Evolutionary conservation across 2,797 vertebrate species (phyloP).

Genomic region (Gallirallus australis): DNA sequence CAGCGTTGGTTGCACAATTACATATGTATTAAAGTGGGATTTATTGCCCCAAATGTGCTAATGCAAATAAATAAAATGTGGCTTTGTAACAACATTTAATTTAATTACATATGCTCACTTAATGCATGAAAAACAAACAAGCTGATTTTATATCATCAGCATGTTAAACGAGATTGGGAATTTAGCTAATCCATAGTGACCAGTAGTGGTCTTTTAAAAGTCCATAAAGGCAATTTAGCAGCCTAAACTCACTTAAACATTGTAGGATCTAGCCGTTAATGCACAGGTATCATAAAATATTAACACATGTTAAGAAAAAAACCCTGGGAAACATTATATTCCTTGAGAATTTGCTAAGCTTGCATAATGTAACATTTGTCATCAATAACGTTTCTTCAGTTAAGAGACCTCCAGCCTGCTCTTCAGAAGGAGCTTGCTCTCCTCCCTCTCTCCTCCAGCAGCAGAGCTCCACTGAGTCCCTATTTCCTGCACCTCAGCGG

Average conservation of each 20-base stretch:
- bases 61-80: not conserved
- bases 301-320: slow-evolving; percentile 28
- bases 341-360: slow-evolving; percentile 42
- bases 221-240: slow-evolving; percentile 32
- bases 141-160: not conserved
- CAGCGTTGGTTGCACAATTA: not conserved
- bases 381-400: not conserved
- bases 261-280: slow-evolving; percentile 34
- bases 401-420: not conserved
- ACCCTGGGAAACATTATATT: slow-evolving; percentile 33
- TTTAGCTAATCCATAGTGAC: not conserved
- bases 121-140: not conserved
- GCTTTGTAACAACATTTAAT: not conserved
- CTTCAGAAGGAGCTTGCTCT: not conserved
- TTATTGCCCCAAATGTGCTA: not conserved
- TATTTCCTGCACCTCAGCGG: not conserved
- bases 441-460: not conserved
- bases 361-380: not conserved
- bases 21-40: not conserved
- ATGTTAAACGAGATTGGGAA: not conserved
- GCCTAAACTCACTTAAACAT: slow-evolving; percentile 21
- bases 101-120: not conserved
- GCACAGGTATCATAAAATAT: slow-evolving; percentile 61
- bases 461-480: not conserved
- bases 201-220: not conserved